Evolutionary conservation across 2,113 vertebrate species (phyloP).

Genomic region (Ptilorrhoa leucosticta): DNA sequence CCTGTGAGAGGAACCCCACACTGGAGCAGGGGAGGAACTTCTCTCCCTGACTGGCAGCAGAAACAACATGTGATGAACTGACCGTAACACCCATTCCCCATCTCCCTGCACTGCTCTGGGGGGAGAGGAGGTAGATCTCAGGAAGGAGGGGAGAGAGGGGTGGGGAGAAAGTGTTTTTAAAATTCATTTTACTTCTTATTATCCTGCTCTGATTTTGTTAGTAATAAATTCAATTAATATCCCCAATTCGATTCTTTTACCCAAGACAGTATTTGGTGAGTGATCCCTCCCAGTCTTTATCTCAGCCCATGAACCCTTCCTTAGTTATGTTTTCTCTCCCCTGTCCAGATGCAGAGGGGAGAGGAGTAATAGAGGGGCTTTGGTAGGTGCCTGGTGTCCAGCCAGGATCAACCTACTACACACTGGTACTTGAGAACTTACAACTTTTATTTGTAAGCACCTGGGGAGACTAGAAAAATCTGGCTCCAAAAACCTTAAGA

Average conservation of each 20-base stretch:
- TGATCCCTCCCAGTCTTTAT: background rate
- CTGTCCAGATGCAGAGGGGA: background rate
- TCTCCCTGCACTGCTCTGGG: background rate
- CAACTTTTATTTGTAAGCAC: background rate
- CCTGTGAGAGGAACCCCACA: background rate
- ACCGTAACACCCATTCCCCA: background rate
- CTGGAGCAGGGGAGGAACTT: background rate
- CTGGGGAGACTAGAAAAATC: background rate
- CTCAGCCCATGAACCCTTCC: background rate
- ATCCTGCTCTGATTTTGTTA: background rate
- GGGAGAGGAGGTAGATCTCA: background rate
- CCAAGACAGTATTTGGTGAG: accelerated
- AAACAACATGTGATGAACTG: background rate
- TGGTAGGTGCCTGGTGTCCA: background rate
- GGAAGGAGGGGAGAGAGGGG: background rate
- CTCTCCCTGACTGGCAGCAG: background rate
- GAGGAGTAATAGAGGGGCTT: background rate
- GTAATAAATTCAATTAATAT: background rate
- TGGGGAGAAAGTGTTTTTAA: background rate
- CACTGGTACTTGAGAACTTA: background rate
- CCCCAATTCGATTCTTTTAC: background rate
- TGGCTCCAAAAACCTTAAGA: background rate
- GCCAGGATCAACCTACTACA: background rate
- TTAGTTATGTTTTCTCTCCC: background rate
- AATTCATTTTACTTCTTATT: background rate